phyloP scores from a whole-genome alignment of 2,797 vertebrate species.

The Megalops cyprinoides region DNA sequence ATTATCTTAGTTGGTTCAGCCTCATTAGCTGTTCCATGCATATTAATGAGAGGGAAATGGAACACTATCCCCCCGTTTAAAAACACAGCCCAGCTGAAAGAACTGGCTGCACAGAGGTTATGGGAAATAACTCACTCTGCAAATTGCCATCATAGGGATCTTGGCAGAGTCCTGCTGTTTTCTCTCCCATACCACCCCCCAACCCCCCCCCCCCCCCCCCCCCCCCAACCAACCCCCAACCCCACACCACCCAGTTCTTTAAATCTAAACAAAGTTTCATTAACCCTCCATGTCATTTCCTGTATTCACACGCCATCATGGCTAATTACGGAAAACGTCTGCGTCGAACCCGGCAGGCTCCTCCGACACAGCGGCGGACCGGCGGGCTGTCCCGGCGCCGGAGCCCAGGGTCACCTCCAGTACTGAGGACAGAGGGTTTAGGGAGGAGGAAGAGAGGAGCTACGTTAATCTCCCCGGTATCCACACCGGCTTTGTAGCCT shows the following conservation, averaged over 20 bases:
- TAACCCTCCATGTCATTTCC: conserved; percentile 65
- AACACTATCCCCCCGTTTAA: conserved; percentile 75
- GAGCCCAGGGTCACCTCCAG: conserved; percentile 63
- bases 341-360: conserved; percentile 65
- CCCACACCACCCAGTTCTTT: conserved; percentile 74
- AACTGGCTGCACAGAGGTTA: conserved; percentile 65
- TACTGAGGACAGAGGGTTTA: conserved; percentile 26
- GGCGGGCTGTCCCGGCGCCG: conserved; percentile 61
- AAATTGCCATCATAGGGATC: conserved; percentile 79
- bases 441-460: conserved; percentile 47
- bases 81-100: conserved; percentile 72
- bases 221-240: no score
- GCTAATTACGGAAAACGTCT: conserved; percentile 79
- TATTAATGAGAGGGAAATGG: conserved; percentile 79
- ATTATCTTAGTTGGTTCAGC: conserved; percentile 80
- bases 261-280: conserved; percentile 73
- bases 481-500: conserved; percentile 71
- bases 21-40: conserved; percentile 80
- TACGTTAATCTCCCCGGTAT: conserved; percentile 68
- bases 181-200: conserved; percentile 76
- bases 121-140: conserved; percentile 80
- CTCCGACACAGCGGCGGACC: conserved; percentile 64
- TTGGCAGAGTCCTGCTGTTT: conserved; percentile 79
- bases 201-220: no score
- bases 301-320: conserved; percentile 77